Conservation (phyloP, 1,140 invertebrate genomes). For the Babylonia areolata region DNA sequence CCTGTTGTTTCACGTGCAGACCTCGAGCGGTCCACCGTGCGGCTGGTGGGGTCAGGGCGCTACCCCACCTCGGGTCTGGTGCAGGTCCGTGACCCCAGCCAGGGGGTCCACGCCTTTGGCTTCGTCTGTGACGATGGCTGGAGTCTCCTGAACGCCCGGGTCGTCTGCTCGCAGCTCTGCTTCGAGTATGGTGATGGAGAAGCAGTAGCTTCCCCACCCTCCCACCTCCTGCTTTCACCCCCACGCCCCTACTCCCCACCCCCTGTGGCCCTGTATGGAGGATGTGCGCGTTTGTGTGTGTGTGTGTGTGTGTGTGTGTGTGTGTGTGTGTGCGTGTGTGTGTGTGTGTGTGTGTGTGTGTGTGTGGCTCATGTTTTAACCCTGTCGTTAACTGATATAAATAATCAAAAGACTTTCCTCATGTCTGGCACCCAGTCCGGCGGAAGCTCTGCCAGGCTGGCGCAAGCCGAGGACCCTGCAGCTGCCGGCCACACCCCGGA, state of each 20-base stretch:
- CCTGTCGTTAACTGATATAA: no score
- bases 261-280: no score
- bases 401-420: no score
- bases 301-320: no score
- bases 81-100: constrained; percentile 80
- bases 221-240: no score
- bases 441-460: constrained; percentile 17
- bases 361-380: no score
- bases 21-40: neutral
- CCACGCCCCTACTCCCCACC: no score
- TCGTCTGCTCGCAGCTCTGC: constrained; percentile 83
- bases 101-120: constrained; percentile 80
- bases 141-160: constrained; percentile 81
- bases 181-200: neutral
- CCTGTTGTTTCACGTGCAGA: neutral
- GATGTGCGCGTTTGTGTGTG: no score
- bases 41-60: neutral
- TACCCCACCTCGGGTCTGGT: constrained; percentile 78
- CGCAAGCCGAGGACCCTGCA: neutral
- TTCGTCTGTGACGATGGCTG: constrained; percentile 87
- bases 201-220: no score
- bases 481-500: constrained; percentile 66
- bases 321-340: no score
- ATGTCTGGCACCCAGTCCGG: neutral
- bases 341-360: no score